Conservation (phyloP, 2,888 invertebrate species). For the Hypercompe scribonia region DNA sequence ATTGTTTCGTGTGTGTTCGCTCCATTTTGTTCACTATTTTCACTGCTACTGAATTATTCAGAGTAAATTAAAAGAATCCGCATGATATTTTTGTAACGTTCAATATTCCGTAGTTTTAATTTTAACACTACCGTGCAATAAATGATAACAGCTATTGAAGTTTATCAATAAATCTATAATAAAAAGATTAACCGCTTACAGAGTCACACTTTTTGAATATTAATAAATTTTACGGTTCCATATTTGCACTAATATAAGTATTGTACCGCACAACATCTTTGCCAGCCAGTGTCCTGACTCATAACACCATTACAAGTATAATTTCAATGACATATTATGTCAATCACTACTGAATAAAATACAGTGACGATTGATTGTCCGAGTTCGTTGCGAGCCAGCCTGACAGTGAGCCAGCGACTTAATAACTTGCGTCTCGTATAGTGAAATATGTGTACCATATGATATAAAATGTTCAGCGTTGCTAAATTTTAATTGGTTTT, state of each 20-base stretch:
- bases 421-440: conserved; percentile 52
- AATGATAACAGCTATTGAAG: conserved; percentile 61
- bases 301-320: conserved; percentile 29
- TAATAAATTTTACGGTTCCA: neutral
- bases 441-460: conserved; percentile 40
- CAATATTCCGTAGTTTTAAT: conserved; percentile 23
- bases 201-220: conserved; percentile 32
- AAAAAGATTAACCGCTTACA: conserved; percentile 60
- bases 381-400: conserved; percentile 47
- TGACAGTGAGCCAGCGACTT: conserved; percentile 54
- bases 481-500: conserved; percentile 65
- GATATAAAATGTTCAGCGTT: conserved; percentile 45
- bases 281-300: conserved; percentile 57
- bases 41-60: conserved; percentile 38
- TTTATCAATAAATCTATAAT: conserved; percentile 70
- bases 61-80: conserved; percentile 35
- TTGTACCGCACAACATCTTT: conserved; percentile 30
- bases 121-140: conserved; percentile 54
- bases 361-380: conserved; percentile 51
- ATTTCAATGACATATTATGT: conserved; percentile 40
- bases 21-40: conserved; percentile 66
- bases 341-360: conserved; percentile 56
- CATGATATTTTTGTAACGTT: conserved; percentile 28
- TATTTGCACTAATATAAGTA: neutral
- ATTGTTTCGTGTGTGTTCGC: conserved; percentile 78